Evolutionary conservation across 2,113 vertebrate genomes (phyloP).

Genomic region (Thymallus thymallus): DNA sequence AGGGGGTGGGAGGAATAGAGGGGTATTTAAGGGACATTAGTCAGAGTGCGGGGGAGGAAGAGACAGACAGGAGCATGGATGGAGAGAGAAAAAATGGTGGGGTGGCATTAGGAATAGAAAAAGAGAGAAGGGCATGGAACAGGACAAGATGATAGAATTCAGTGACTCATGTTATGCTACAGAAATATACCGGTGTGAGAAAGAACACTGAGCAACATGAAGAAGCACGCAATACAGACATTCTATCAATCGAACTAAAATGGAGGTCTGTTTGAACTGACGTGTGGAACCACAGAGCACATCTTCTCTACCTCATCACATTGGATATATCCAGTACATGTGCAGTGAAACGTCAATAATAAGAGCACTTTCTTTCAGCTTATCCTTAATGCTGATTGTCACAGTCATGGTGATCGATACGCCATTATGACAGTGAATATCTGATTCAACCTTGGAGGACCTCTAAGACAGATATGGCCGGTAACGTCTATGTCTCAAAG

Average conservation of each 20-base stretch:
- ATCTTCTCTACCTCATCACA: neutral
- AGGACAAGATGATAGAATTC: conserved; percentile 34
- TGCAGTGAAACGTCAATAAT: neutral
- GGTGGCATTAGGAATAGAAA: conserved; percentile 32
- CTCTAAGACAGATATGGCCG: neutral
- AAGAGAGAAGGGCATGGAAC: conserved; percentile 29
- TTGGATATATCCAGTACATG: neutral
- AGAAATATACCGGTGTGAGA: neutral
- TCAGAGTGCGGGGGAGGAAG: conserved; percentile 64
- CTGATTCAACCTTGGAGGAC: conserved; percentile 2
- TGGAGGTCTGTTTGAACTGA: neutral
- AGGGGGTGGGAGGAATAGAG: conserved; percentile 39
- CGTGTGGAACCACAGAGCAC: no score
- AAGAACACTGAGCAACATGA: conserved; percentile 17
- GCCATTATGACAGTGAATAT: conserved; percentile 10
- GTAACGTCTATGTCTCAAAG: neutral
- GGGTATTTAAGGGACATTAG: conserved; percentile 64
- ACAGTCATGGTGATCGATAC: conserved; percentile 1
- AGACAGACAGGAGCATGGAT: conserved; percentile 55
- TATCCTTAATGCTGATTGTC: conserved; percentile 16
- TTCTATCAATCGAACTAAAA: neutral
- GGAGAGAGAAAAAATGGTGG: conserved; percentile 22
- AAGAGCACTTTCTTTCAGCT: neutral
- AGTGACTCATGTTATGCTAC: conserved; percentile 33
- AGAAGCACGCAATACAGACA: neutral